Base-by-base conservation (phyloP, 2,888 invertebrate species). In the Proisotoma minuta region DNA sequence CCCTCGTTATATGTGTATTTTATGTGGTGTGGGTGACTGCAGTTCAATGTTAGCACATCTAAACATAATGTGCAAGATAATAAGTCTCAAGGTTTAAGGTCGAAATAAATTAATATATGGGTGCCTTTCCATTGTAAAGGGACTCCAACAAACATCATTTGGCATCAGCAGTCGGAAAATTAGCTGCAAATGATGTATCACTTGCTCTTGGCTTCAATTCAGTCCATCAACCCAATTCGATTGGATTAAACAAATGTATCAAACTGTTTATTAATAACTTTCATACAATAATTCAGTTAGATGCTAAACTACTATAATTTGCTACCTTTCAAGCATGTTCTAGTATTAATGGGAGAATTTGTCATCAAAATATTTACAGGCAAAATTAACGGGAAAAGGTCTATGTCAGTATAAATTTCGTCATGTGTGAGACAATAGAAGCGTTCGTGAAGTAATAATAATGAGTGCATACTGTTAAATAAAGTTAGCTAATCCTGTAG, bases 191-290 rank as follows among this genome's bases (percentile, higher is more conserved):
- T 57, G 58, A 48, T 27, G 28, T 49, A 53, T 60, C 23, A 15
- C 39, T 60, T 60, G 63, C 52, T 63, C 60, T 63, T 63, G 63
- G 60, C 59, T 63, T 64, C 57, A 47, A n/a, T n/a, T n/a, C n/a
- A n/a, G n/a, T n/a, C n/a, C n/a, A n/a, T n/a, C n/a, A n/a, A n/a
- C n/a, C n/a, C n/a, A n/a, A n/a, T 60, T 64, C 57, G 52, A 56
- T 64, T 58, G 54, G 54, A 28, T 27, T 24, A 27, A 27, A n/a
- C 2, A 24, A n/a, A 28, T 51, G 20, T 28, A 51, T 27, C 20
- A 27, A 27, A 26, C 51, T 43, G 20, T 20, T 43, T 43, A 18
- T 3, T 43, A 5, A n/a, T 34, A 18, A 20, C 20, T 43, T 20
- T 15, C 43, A 43, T 43, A n/a, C n/a, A n/a, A n/a, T n/a, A n/a